Conservation (phyloP, 2,888 invertebrate genomes). For the Serrognathus titanus region DNA sequence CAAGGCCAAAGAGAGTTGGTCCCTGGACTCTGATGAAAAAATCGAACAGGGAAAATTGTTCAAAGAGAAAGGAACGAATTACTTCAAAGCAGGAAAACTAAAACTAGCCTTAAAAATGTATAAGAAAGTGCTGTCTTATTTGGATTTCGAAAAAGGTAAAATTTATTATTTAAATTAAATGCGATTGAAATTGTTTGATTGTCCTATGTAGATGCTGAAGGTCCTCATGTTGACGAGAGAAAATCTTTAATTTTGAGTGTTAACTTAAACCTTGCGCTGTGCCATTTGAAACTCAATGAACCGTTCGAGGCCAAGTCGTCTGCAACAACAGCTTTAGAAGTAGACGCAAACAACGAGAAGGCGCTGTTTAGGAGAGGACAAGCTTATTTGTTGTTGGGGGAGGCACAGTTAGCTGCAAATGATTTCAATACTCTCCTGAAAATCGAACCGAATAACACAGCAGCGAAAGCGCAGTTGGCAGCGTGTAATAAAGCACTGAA, state of each 20-base stretch:
- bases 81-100: slow-evolving; percentile 78
- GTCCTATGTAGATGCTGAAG: slow-evolving; percentile 9
- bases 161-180: background rate
- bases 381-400: slow-evolving; percentile 71
- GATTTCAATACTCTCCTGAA: slow-evolving; percentile 76
- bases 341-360: slow-evolving; percentile 79
- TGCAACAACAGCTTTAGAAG: slow-evolving; percentile 73
- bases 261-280: slow-evolving; percentile 78
- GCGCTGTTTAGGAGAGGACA: slow-evolving; percentile 85
- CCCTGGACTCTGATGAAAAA: slow-evolving; percentile 74
- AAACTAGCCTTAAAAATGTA: slow-evolving; percentile 83
- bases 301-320: slow-evolving; percentile 66
- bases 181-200: background rate
- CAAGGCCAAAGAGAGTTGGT: slow-evolving; percentile 76
- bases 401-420: slow-evolving; percentile 70
- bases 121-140: slow-evolving; percentile 65
- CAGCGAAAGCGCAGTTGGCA: slow-evolving; percentile 74
- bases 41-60: slow-evolving; percentile 75
- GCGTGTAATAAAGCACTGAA: slow-evolving; percentile 71
- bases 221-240: slow-evolving; percentile 42
- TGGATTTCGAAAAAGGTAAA: slow-evolving; percentile 57
- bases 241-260: slow-evolving; percentile 64
- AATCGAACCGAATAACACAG: slow-evolving; percentile 82
- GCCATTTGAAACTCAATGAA: slow-evolving; percentile 72
- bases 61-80: slow-evolving; percentile 89